Conservation (phyloP, 2,113 vertebrate species). For the Ciconia stormi region DNA sequence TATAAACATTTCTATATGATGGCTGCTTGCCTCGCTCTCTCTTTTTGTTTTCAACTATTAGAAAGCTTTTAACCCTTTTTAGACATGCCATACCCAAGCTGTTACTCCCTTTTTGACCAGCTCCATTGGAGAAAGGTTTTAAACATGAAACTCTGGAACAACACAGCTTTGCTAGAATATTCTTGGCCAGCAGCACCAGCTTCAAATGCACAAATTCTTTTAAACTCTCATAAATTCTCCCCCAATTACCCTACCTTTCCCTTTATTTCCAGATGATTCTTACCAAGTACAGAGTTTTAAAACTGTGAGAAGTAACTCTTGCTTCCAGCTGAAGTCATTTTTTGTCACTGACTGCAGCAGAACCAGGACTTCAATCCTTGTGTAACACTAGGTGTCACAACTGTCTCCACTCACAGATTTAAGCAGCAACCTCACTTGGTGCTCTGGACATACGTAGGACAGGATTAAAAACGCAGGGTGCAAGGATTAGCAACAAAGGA, state of each 20-base stretch:
- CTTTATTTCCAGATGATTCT: not conserved
- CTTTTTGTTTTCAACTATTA: not conserved
- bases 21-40: not conserved
- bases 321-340: not conserved
- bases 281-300: not conserved
- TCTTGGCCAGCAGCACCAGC: not conserved
- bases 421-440: not conserved
- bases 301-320: not conserved
- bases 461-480: not conserved
- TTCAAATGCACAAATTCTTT: not conserved
- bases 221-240: not conserved
- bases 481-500: not conserved
- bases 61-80: not conserved
- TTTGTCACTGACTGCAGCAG: not conserved
- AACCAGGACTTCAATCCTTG: not conserved
- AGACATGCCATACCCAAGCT: not conserved
- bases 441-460: not conserved
- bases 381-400: not conserved
- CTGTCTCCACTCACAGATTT: not conserved
- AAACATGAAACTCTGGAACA: not conserved
- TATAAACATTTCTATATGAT: not conserved
- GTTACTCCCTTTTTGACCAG: not conserved
- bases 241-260: not conserved
- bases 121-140: not conserved
- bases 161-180: not conserved